These are phyloP conservation scores for Cephus spinipes DNA, from an alignment of 2,888 invertebrate species.

Conservation along the genomic window DNA sequence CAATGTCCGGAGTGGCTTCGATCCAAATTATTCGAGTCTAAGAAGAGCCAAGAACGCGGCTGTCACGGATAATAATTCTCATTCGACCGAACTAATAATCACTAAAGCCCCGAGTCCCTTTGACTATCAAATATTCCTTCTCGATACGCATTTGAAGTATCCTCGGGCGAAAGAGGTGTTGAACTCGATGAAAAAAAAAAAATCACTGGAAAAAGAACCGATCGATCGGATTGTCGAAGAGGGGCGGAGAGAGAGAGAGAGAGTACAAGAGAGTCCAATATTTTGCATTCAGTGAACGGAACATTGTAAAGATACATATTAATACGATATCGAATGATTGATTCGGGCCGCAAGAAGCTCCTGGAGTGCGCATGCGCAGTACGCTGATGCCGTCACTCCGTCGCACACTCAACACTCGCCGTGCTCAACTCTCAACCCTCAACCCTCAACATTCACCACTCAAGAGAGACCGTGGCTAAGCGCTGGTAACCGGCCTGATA, in stretches of 20 bases:
- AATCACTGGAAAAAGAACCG: background rate
- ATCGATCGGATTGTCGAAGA: background rate
- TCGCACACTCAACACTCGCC: no score
- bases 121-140: background rate
- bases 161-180: background rate
- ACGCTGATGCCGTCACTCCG: background rate
- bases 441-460: background rate
- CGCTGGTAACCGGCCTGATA: background rate
- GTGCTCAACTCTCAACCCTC: no score
- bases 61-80: background rate
- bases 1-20: background rate
- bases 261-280: background rate
- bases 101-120: background rate
- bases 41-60: background rate
- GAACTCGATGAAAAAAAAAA: background rate
- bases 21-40: background rate
- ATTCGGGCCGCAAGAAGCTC: conserved; percentile 14
- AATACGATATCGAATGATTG: conserved; percentile 36
- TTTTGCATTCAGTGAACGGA: background rate
- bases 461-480: background rate
- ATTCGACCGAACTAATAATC: background rate
- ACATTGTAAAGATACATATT: conserved; percentile 36
- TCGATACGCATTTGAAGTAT: background rate
- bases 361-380: background rate
- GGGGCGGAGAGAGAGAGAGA: background rate